Evolutionary conservation across 2,797 vertebrate genomes (phyloP), one percentile per base, ranked within the genome.

Genomic region (Anguilla marmorata): DNA sequence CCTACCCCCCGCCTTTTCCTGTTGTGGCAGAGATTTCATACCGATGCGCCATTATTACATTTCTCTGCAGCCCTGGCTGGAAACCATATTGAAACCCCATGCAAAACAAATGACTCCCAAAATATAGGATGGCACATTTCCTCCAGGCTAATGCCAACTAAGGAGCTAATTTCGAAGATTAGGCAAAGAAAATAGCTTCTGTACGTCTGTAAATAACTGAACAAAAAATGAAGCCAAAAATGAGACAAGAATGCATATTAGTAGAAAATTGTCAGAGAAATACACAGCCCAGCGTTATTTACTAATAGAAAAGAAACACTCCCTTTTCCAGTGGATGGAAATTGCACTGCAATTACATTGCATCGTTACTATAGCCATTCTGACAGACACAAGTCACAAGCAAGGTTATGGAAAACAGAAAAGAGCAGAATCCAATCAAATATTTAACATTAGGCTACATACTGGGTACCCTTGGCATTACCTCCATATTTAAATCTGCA

Each of bases 101-200:
- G 2, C 86, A 83, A 91, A 85, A 37, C 87, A 84, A 66, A n/a
- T 19, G 11, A 66, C 41, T 41, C 69, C 19, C 87, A 87, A 88
- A 88, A 88, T 24, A 69, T 33, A 66, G 33, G 41, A 45, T 41
- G 24, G 19, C n/a, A 79, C 85, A 50, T 84, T 86, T 92, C 56
- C 87, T 89, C 88, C 50, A n/a, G 66, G 86, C 37, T n/a, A 33
- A 88, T 72, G 41, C 85, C 45, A 89, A 91, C 87, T 11, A 80
- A 24, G 84, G 80, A 74, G 80, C 89, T 86, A 89, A 89, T 88
- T 88, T 90, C 88, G 48, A 85, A 89, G 14, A 9, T 37, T 5
- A n/a, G 33, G 84, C 84, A 58, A 37, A 30, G 52, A 16, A 56
- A 33, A 33, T 2, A n/a, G 27, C 82, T 52, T 84, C 74, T 76